Percentiles rank a stretch among this genome's conserved stretches.
phyloP scores from a whole-genome alignment of 64 coral and sea anemone genomes.

The Dendrophyllia cribrosa region DNA sequence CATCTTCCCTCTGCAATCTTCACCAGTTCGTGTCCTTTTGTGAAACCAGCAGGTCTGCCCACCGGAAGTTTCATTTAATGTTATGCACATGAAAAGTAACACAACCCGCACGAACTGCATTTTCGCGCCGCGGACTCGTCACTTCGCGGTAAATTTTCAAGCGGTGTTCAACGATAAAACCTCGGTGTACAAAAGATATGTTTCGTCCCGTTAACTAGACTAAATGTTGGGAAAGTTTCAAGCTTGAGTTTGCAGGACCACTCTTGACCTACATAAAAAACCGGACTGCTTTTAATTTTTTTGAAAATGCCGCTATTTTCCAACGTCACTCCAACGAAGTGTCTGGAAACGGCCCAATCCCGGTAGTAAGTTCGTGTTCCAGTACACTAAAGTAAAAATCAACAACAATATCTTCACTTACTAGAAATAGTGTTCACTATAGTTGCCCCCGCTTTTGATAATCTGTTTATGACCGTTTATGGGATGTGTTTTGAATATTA shows the following conservation, averaged over 20 bases:
- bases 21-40: background rate
- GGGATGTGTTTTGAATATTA: too few relatives aligned
- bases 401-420: too few relatives aligned
- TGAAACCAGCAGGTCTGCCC: background rate
- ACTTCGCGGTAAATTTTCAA: background rate
- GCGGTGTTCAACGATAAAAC: constrained; percentile 2
- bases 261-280: background rate
- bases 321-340: too few relatives aligned
- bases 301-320: constrained; percentile 12
- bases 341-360: too few relatives aligned
- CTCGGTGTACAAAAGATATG: background rate
- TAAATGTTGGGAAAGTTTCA: background rate
- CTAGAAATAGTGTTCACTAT: too few relatives aligned
- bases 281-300: background rate
- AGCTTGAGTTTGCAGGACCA: background rate
- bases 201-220: background rate
- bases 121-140: background rate
- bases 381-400: too few relatives aligned
- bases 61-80: constrained; percentile 5
- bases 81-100: background rate
- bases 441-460: too few relatives aligned
- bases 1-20: background rate
- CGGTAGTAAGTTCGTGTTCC: too few relatives aligned
- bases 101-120: background rate
- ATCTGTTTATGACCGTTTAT: too few relatives aligned